Percentiles rank a stretch among this genome's conserved stretches.
These are phyloP conservation scores for Homalodisca vitripennis DNA, from an alignment of 1,140 invertebrate species.

Conservation along the genomic window DNA sequence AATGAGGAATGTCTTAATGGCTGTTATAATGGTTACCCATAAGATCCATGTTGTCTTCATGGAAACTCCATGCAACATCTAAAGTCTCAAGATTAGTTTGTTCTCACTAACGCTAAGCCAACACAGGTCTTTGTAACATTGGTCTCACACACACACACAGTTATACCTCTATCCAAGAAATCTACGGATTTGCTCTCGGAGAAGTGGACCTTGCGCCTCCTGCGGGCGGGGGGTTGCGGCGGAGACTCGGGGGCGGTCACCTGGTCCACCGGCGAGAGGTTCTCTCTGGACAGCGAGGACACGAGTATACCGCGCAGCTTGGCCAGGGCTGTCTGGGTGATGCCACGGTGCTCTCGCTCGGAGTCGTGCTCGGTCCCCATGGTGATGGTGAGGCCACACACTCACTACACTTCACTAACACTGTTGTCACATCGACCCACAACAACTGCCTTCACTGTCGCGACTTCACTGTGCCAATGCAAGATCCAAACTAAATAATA, in stretches of 20 bases:
- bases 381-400: background rate
- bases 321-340: conserved; percentile 46
- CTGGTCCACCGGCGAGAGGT: conserved; percentile 49
- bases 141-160: too few species aligned
- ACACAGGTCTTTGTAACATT: too few species aligned
- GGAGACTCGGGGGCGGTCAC: conserved; percentile 17
- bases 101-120: too few species aligned
- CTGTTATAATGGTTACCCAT: too few species aligned
- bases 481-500: too few species aligned
- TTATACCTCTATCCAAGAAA: conserved; percentile 11
- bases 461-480: background rate
- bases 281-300: conserved; percentile 58
- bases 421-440: background rate
- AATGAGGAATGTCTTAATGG: too few species aligned
- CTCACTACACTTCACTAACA: conserved; percentile 9
- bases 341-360: conserved; percentile 5
- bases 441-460: background rate
- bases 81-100: too few species aligned
- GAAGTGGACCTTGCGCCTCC: conserved; percentile 37
- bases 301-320: conserved; percentile 60
- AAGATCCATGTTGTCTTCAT: too few species aligned
- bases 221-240: conserved; percentile 28
- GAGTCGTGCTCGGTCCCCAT: conserved; percentile 31
- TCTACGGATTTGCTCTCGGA: conserved; percentile 30
- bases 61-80: too few species aligned